Evolutionary conservation across 2,888 invertebrate species (phyloP).

Genomic region (Odontomyia ornata): DNA sequence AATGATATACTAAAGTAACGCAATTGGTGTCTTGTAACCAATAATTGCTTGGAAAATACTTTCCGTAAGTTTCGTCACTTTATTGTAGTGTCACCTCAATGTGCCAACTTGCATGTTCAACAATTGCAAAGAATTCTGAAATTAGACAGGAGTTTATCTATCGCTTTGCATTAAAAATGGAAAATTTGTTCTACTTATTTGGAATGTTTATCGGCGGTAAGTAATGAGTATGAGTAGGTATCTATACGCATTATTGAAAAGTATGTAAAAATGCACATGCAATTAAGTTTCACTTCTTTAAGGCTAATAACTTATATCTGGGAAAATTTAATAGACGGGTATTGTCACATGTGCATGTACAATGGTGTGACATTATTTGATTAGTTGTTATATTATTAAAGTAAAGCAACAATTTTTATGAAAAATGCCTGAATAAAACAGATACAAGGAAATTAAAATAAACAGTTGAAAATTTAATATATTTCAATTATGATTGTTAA

Average conservation of each 20-base stretch:
- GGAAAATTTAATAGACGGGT: not conserved
- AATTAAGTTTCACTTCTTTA: constrained; percentile 17
- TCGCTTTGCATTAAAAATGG: constrained; percentile 30
- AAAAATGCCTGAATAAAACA: too few species aligned
- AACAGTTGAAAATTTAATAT: too few species aligned
- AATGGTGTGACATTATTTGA: too few species aligned
- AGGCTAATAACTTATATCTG: not conserved
- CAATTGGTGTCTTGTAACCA: constrained; percentile 16
- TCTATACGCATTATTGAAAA: too few species aligned
- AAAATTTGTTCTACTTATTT: constrained; percentile 38
- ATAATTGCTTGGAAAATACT: constrained; percentile 16
- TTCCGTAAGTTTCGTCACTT: not conserved
- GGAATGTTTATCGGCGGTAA: not conserved
- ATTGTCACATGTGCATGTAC: too few species aligned
- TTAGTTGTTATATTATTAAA: too few species aligned
- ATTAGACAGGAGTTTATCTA: constrained; percentile 20
- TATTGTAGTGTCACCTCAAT: not conserved
- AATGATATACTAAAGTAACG: constrained; percentile 8
- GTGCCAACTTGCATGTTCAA: not conserved
- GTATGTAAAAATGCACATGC: not conserved
- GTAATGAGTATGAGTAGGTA: too few species aligned
- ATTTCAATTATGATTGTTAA: too few species aligned
- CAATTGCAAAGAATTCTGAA: not conserved
- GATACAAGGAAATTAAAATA: too few species aligned
- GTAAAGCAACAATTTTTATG: too few species aligned